A percentile compares a stretch with the other conserved stretches of the same genome.
These are phyloP conservation scores for Cololabis saira DNA, from an alignment of 2,113 vertebrate species.

Conservation along the genomic window DNA sequence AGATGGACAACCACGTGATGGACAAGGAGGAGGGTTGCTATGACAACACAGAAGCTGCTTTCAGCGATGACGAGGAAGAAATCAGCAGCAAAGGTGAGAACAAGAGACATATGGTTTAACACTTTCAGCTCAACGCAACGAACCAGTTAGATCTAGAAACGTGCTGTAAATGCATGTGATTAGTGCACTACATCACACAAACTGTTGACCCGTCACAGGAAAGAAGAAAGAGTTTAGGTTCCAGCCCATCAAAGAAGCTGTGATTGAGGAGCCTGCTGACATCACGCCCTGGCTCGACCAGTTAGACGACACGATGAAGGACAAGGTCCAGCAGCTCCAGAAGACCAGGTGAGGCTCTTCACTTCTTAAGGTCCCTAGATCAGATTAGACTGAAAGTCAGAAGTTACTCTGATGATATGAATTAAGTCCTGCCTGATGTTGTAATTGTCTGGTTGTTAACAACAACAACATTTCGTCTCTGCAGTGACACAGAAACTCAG, in stretches of 20 bases:
- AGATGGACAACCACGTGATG: slow-evolving; percentile 92
- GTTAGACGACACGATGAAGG: slow-evolving; percentile 91
- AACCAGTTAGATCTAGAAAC: not conserved
- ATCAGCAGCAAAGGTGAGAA: slow-evolving; percentile 88
- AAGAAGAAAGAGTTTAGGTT: slow-evolving; percentile 97
- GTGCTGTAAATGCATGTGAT: not conserved
- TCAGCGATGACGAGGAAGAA: slow-evolving; percentile 96
- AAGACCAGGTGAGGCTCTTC: slow-evolving; percentile 87
- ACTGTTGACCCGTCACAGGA: slow-evolving; percentile 70
- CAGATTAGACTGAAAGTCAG: not conserved
- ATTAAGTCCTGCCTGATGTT: not conserved
- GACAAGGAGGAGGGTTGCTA: slow-evolving; percentile 97
- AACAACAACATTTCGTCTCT: not conserved
- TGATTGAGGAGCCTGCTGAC: slow-evolving; percentile 92
- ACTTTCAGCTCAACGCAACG: not conserved
- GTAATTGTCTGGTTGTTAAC: not conserved
- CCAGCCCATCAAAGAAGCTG: slow-evolving; percentile 93
- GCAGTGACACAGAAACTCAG: slow-evolving; percentile 91
- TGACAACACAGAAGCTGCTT: slow-evolving; percentile 92
- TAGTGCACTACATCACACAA: not conserved
- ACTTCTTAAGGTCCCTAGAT: not conserved
- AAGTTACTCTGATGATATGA: not conserved
- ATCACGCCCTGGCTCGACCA: slow-evolving; percentile 95
- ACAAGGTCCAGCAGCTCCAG: slow-evolving; percentile 94
- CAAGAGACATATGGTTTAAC: not conserved